Percentiles rank a stretch among this genome's conserved stretches.
Evolutionary conservation across 2,888 invertebrate species (phyloP).

Genomic region (Endotricha flammealis): DNA sequence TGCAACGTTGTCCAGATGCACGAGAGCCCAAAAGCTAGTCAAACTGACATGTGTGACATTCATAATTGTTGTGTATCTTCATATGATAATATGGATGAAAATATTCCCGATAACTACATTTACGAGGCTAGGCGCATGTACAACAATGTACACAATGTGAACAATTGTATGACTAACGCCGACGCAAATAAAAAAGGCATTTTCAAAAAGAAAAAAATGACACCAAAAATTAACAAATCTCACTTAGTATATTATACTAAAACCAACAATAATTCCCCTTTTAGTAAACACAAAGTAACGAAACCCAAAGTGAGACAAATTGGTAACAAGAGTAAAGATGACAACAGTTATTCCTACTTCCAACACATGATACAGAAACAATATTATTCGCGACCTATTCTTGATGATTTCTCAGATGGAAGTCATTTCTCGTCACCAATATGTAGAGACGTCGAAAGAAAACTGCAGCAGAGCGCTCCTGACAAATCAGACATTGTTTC

Average conservation of each 20-base stretch:
- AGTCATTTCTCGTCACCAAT: slow-evolving; percentile 52
- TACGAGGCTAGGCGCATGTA: no score
- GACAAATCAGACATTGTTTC: slow-evolving; percentile 49
- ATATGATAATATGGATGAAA: no score
- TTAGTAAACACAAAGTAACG: slow-evolving; percentile 19
- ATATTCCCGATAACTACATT: no score
- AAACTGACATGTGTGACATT: no score
- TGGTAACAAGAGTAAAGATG: slow-evolving; percentile 2
- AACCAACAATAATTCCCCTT: slow-evolving; percentile 29
- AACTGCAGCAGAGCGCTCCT: slow-evolving; percentile 2
- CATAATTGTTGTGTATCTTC: no score
- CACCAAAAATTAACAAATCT: slow-evolving; percentile 26
- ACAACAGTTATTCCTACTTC: slow-evolving; percentile 30
- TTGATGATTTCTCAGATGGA: slow-evolving; percentile 33
- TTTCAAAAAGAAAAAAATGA: slow-evolving; percentile 28
- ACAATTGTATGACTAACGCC: no score
- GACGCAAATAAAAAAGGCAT: slow-evolving; percentile 17
- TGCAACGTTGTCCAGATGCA: no score
- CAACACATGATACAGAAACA: slow-evolving; percentile 43
- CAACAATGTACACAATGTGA: no score
- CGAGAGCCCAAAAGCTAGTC: no score
- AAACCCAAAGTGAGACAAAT: slow-evolving; percentile 13
- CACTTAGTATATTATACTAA: slow-evolving; percentile 46
- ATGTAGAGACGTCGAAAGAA: slow-evolving; percentile 39
- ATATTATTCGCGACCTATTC: slow-evolving; percentile 34